Conservation (phyloP, 1,140 invertebrate genomes). For the Zaprionus vittiger region DNA sequence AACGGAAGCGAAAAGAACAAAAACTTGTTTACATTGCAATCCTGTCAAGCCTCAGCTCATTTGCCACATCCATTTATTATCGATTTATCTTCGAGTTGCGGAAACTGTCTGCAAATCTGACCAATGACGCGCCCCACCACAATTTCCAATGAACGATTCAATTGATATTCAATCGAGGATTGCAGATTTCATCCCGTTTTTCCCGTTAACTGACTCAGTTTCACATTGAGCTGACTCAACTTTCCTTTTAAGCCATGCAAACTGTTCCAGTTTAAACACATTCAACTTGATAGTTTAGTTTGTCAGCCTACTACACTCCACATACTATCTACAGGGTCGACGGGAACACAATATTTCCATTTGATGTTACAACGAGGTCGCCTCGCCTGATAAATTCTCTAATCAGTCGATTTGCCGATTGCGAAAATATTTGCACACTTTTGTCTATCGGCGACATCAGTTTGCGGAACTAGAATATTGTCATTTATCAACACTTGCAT, state of each 20-base stretch:
- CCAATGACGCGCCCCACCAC: constrained; percentile 31
- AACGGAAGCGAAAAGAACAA: constrained; percentile 38
- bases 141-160: constrained; percentile 3
- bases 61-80: constrained; percentile 24
- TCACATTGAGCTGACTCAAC: background rate
- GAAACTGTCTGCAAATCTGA: constrained; percentile 26
- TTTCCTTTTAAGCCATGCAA: background rate
- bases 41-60: constrained; percentile 29
- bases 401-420: constrained; percentile 60
- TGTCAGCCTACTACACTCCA: background rate
- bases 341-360: constrained; percentile 65
- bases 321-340: constrained; percentile 27
- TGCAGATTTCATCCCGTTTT: background rate
- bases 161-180: background rate
- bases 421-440: constrained; percentile 46
- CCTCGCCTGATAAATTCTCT: constrained; percentile 64
- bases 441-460: constrained; percentile 56
- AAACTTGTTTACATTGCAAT: constrained; percentile 39
- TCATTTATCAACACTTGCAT: constrained; percentile 63
- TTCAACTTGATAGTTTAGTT: background rate
- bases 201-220: constrained; percentile 36
- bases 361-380: constrained; percentile 63
- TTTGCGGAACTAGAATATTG: constrained; percentile 66
- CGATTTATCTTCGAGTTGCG: constrained; percentile 20
- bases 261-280: background rate